phyloP scores from a whole-genome alignment of 2,888 invertebrate genomes.

The Cryptocephalus primarius region DNA sequence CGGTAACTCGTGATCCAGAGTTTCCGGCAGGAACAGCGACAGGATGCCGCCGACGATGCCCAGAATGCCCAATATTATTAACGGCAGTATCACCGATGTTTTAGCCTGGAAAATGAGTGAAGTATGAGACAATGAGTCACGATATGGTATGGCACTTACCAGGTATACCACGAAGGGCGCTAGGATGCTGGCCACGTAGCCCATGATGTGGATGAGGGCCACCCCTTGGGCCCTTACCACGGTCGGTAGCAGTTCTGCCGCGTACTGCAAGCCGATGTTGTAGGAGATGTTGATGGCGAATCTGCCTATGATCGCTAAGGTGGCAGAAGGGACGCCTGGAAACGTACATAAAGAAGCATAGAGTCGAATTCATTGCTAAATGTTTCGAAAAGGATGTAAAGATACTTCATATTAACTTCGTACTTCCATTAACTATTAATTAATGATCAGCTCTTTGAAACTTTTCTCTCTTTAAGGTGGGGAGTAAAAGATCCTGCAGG shows the following conservation, averaged over 20 bases:
- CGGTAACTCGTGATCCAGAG: conserved; percentile 73
- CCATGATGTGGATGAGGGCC: conserved; percentile 78
- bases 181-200: conserved; percentile 71
- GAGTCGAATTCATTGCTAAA: neutral
- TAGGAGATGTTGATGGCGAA: conserved; percentile 84
- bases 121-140: no score
- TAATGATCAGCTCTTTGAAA: no score
- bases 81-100: conserved; percentile 58
- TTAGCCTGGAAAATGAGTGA: conserved; percentile 45
- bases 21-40: conserved; percentile 75
- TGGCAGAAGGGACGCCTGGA: conserved; percentile 60
- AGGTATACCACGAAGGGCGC: conserved; percentile 79
- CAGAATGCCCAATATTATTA: conserved; percentile 65
- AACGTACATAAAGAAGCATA: conserved; percentile 5
- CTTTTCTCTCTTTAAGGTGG: no score
- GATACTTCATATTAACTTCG: no score
- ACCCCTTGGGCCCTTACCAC: conserved; percentile 82
- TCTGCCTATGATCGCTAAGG: conserved; percentile 69
- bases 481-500: no score
- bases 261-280: conserved; percentile 83
- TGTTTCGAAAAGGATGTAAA: no score
- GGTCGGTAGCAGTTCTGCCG: conserved; percentile 77
- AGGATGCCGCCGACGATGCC: conserved; percentile 65
- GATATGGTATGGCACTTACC: no score
- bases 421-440: no score